A percentile compares a stretch with the other conserved stretches of the same genome.
Evolutionary conservation across 1,140 invertebrate species (phyloP).

Genomic region (Aradophagus sp.): DNA sequence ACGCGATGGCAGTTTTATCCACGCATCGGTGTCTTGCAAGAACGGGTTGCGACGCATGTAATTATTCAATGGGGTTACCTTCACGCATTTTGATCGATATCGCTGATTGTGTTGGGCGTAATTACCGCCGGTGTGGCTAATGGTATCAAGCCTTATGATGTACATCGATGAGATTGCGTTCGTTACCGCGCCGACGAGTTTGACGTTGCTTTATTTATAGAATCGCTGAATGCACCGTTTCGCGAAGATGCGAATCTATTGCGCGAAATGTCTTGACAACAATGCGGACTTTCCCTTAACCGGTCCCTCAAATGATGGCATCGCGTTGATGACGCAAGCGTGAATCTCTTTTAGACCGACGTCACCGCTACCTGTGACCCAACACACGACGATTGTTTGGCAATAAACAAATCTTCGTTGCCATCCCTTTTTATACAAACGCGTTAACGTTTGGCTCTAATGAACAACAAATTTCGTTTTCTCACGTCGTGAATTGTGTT

Average conservation of each 20-base stretch:
- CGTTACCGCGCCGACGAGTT: conserved; percentile 44
- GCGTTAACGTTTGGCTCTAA: no score
- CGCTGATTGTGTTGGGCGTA: conserved; percentile 67
- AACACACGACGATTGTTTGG: no score
- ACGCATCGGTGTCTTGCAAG: conserved; percentile 65
- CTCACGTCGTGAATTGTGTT: no score
- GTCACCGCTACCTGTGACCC: no score
- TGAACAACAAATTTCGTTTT: no score
- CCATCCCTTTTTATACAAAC: no score
- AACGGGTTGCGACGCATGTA: conserved; percentile 64
- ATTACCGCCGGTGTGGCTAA: conserved; percentile 70
- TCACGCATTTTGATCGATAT: conserved; percentile 67
- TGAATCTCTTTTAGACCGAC: no score
- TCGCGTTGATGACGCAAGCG: conserved; percentile 42
- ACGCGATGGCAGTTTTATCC: conserved; percentile 63
- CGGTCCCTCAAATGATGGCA: conserved; percentile 40
- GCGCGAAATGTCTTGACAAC: conserved; percentile 44
- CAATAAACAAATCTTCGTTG: no score
- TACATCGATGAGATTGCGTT: conserved; percentile 56
- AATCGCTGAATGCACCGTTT: conserved; percentile 40
- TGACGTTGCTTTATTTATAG: conserved; percentile 56
- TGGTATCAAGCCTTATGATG: conserved; percentile 63
- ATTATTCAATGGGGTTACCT: conserved; percentile 69
- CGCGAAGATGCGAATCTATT: conserved; percentile 42
- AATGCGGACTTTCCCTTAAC: conserved; percentile 53